Percentiles rank a stretch among this genome's conserved stretches.
Conservation (phyloP, 2,888 invertebrate genomes). For the Schrankia costaestrigalis region DNA sequence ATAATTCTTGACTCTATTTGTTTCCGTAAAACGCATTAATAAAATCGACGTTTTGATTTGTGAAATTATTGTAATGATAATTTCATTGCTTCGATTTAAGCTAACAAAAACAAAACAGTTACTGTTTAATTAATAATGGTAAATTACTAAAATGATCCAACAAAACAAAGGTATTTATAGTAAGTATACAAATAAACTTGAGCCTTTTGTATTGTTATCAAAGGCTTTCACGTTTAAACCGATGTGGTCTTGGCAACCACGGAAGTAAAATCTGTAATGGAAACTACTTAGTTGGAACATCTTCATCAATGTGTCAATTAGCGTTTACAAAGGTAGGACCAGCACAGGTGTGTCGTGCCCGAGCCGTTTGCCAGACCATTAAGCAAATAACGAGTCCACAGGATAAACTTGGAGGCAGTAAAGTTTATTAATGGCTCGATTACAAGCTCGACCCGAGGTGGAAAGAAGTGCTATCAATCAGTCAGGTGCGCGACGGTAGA, state of each 20-base stretch:
- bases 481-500: conserved; percentile 76
- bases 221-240: too few species aligned
- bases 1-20: conserved; percentile 53
- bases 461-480: conserved; percentile 81
- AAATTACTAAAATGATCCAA: too few species aligned
- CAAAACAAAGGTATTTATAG: not conserved
- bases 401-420: conserved; percentile 78
- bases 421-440: conserved; percentile 81
- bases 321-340: conserved; percentile 53
- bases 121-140: too few species aligned
- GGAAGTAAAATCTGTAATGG: conserved; percentile 15
- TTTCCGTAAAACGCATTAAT: conserved; percentile 34
- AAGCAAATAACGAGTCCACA: conserved; percentile 77
- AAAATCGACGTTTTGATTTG: conserved; percentile 26
- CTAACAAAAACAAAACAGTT: conserved; percentile 1
- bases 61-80: conserved; percentile 1
- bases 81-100: not conserved
- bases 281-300: conserved; percentile 38
- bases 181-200: not conserved
- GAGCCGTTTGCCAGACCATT: conserved; percentile 75
- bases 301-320: conserved; percentile 69
- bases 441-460: conserved; percentile 80
- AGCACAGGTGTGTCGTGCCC: conserved; percentile 64
- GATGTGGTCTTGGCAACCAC: too few species aligned
- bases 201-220: not conserved